Conservation (phyloP, 2,888 invertebrate genomes). For the Euclidia mi region DNA sequence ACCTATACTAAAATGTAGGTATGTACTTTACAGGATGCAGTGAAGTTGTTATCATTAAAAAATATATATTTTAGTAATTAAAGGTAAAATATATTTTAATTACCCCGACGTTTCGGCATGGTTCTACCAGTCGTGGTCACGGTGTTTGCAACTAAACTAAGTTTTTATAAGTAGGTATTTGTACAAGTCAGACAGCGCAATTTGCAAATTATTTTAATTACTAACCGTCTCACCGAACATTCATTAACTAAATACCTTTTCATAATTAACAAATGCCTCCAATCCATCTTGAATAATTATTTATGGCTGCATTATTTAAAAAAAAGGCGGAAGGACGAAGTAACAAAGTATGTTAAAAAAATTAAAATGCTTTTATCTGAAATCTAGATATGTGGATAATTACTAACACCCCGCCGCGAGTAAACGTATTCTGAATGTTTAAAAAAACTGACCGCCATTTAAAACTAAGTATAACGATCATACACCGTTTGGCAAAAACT, state of each 20-base stretch:
- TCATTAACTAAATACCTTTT: constrained; percentile 38
- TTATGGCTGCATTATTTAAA: constrained; percentile 48
- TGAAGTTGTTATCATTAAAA: too few species aligned
- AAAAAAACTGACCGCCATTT: constrained; percentile 80
- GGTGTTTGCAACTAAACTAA: too few species aligned
- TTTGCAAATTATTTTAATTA: constrained; percentile 3
- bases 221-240: constrained; percentile 32
- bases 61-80: too few species aligned
- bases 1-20: too few species aligned
- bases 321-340: constrained; percentile 77
- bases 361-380: constrained; percentile 75
- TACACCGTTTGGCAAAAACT: constrained; percentile 76
- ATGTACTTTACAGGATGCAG: too few species aligned
- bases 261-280: constrained; percentile 35
- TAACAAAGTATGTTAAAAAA: constrained; percentile 76
- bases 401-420: constrained; percentile 77
- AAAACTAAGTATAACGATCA: constrained; percentile 76
- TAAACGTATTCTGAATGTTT: constrained; percentile 79
- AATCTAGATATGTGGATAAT: constrained; percentile 86
- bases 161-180: not conserved
- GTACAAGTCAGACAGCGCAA: not conserved
- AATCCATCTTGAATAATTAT: constrained; percentile 52
- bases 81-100: too few species aligned
- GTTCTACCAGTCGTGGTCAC: too few species aligned
- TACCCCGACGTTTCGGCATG: too few species aligned